phyloP scores from a whole-genome alignment of 2,113 vertebrate species.

The Bambusicola thoracicus region DNA sequence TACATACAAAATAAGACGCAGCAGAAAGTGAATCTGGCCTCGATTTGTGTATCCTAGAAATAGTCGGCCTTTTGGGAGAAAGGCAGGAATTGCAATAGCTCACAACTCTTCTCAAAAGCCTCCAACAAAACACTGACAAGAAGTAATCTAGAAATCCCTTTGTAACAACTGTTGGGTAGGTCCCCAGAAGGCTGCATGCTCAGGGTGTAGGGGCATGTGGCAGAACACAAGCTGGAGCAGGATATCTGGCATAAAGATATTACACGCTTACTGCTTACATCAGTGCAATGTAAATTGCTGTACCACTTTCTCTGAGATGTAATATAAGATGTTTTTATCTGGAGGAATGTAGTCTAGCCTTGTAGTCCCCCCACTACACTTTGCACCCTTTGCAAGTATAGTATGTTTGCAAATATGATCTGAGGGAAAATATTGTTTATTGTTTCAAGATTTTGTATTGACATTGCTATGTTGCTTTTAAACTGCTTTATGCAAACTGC shows the following conservation, averaged over 20 bases:
- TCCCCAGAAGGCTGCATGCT: neutral
- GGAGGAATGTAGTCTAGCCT: neutral
- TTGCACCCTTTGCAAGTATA: neutral
- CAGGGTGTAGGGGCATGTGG: neutral
- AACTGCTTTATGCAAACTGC: neutral
- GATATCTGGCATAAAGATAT: neutral
- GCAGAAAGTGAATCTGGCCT: neutral
- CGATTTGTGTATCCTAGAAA: conserved; percentile 9
- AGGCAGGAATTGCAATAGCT: neutral
- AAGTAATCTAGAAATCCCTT: neutral
- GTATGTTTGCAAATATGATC: neutral
- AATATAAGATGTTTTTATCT: neutral
- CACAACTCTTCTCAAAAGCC: neutral
- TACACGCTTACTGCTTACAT: neutral
- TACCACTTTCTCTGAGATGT: neutral
- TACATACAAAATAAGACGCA: neutral
- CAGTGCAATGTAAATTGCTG: neutral
- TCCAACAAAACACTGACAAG: neutral
- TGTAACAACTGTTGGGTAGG: neutral
- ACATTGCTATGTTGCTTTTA: neutral
- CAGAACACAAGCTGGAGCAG: neutral
- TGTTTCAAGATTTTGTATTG: neutral
- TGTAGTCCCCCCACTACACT: neutral
- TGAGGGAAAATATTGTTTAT: neutral
- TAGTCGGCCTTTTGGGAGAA: neutral